phyloP scores from a whole-genome alignment of 1,140 invertebrate genomes.

The Trinorchestia longiramus region DNA sequence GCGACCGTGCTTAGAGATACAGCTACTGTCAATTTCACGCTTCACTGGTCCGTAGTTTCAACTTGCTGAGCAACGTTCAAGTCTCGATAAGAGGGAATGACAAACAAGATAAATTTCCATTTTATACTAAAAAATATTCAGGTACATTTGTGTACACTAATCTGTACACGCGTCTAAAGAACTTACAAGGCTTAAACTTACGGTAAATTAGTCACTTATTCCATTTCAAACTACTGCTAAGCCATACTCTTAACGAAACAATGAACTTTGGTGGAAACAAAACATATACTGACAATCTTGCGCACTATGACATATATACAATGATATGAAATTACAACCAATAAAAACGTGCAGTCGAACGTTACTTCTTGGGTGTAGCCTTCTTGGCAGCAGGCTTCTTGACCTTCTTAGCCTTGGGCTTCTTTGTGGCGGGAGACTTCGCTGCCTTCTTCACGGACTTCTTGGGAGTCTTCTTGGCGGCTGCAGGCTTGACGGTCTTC shows the following conservation, averaged over 20 bases:
- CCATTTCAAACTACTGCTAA: background rate
- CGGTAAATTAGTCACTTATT: background rate
- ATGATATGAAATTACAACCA: background rate
- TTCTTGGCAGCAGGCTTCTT: slow-evolving; percentile 56
- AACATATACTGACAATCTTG: background rate
- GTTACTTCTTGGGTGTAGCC: slow-evolving; percentile 49
- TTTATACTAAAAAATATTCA: background rate
- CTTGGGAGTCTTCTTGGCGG: slow-evolving; percentile 65
- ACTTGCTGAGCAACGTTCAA: no score
- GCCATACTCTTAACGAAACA: background rate
- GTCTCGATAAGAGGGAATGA: no score
- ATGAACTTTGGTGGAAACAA: background rate
- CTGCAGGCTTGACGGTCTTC: slow-evolving; percentile 62
- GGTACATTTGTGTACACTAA: background rate
- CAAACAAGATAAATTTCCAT: background rate
- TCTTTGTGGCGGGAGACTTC: slow-evolving; percentile 64
- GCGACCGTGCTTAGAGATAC: no score
- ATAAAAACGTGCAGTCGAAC: background rate
- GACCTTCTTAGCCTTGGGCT: slow-evolving; percentile 57
- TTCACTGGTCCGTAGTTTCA: no score
- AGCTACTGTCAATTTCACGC: no score
- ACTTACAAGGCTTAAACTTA: background rate
- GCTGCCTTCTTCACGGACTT: slow-evolving; percentile 60
- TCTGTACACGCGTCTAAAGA: background rate
- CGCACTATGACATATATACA: background rate